phyloP scores from a whole-genome alignment of 2,888 invertebrate genomes.

The Dusona sp. region DNA sequence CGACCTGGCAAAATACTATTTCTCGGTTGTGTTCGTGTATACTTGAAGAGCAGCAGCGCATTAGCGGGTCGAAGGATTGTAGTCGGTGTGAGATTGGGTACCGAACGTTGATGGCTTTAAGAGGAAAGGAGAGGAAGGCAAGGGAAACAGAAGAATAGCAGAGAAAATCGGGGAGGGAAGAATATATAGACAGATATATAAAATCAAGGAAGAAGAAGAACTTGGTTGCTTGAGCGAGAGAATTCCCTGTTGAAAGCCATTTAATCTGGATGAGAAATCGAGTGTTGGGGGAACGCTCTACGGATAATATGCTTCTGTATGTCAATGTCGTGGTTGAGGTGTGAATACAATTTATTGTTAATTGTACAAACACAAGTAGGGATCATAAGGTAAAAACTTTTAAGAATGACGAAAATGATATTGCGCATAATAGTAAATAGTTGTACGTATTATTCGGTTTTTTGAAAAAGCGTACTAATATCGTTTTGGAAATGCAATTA shows the following conservation, averaged over 20 bases:
- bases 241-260: slow-evolving; percentile 49
- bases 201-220: slow-evolving; percentile 48
- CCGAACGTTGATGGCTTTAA: slow-evolving; percentile 21
- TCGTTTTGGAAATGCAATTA: slow-evolving; percentile 1
- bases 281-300: background rate
- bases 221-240: slow-evolving; percentile 26
- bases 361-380: background rate
- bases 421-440: background rate
- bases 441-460: background rate
- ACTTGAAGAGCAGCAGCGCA: slow-evolving; percentile 55
- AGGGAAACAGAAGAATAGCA: slow-evolving; percentile 11
- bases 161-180: background rate
- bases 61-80: slow-evolving; percentile 43
- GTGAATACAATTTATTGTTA: slow-evolving; percentile 37
- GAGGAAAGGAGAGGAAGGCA: slow-evolving; percentile 1
- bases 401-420: background rate
- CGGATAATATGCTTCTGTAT: slow-evolving; percentile 32
- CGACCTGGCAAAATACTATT: slow-evolving; percentile 59
- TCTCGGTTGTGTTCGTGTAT: slow-evolving; percentile 31
- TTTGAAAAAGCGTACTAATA: background rate
- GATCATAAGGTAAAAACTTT: background rate
- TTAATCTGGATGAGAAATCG: slow-evolving; percentile 39
- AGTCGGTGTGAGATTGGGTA: slow-evolving; percentile 37
- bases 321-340: slow-evolving; percentile 23
- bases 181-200: slow-evolving; percentile 26